Evolutionary conservation across 2,888 invertebrate genomes (phyloP).

Genomic region (Allacma fusca): DNA sequence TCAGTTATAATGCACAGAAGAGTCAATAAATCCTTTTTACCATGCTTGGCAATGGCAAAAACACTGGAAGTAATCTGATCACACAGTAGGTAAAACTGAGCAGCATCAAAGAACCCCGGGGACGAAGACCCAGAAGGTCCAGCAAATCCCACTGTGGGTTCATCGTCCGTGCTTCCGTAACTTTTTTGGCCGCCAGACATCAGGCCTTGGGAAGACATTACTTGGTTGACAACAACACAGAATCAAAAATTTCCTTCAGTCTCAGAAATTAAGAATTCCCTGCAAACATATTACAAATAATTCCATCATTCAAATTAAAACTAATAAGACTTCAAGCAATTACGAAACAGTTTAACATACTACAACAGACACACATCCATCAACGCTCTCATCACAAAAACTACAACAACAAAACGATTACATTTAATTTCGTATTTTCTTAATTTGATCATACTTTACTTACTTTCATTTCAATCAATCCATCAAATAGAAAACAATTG

Average conservation of each 20-base stretch:
- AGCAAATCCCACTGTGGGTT: conserved; percentile 31
- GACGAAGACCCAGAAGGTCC: conserved; percentile 4
- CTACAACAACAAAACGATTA: no score
- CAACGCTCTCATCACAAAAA: no score
- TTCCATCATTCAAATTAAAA: no score
- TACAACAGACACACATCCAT: no score
- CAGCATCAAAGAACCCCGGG: conserved; percentile 53
- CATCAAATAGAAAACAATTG: no score
- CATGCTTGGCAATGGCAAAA: conserved; percentile 77
- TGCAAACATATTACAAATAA: not conserved
- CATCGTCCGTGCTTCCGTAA: conserved; percentile 57
- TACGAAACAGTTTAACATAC: no score
- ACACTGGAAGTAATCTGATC: conserved; percentile 84
- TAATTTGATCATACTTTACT: no score
- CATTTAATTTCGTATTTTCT: no score
- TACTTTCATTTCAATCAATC: no score
- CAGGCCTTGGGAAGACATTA: conserved; percentile 33
- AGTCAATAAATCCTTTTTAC: conserved; percentile 65
- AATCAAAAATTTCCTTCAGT: not conserved
- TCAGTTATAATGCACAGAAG: no score
- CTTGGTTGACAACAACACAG: not conserved
- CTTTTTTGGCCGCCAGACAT: conserved; percentile 44
- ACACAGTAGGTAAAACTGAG: conserved; percentile 74
- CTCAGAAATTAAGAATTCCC: not conserved
- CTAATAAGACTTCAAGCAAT: no score